Conservation (phyloP, 2,113 vertebrate species). For the Hippocampus abdominalis region DNA sequence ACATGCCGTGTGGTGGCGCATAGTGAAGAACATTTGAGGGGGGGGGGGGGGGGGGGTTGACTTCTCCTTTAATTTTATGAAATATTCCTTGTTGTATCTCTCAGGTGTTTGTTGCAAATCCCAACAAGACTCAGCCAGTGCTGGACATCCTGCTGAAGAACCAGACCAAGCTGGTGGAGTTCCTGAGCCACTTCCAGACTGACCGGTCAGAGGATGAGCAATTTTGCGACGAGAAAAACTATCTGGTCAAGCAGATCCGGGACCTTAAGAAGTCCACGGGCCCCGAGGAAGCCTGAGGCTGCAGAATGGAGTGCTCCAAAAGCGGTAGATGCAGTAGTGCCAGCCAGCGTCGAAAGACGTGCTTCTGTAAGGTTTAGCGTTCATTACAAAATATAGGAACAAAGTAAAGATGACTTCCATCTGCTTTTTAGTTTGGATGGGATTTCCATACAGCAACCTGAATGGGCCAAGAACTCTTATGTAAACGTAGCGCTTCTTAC, state of each 20-base stretch:
- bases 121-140: conserved; percentile 94
- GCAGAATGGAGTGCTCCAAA: not conserved
- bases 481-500: conserved; percentile 56
- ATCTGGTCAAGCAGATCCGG: conserved; percentile 95
- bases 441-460: conserved; percentile 45
- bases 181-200: conserved; percentile 94
- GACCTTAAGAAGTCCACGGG: conserved; percentile 85
- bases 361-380: conserved; percentile 44
- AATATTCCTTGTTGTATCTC: conserved; percentile 18
- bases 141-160: conserved; percentile 97
- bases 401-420: conserved; percentile 42
- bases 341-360: conserved; percentile 33
- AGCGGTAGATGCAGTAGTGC: conserved; percentile 38
- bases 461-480: conserved; percentile 63
- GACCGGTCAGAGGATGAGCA: conserved; percentile 93
- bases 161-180: conserved; percentile 94
- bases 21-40: too few species aligned
- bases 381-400: conserved; percentile 55
- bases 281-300: conserved; percentile 63
- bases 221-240: conserved; percentile 97
- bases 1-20: too few species aligned
- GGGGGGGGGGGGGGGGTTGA: too few species aligned
- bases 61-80: not conserved
- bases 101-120: conserved; percentile 96
- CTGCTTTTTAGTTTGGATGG: conserved; percentile 38